Percentiles rank a stretch among this genome's conserved stretches.
Conservation (phyloP, 2,113 vertebrate species). For the Semicossyphus pulcher region DNA sequence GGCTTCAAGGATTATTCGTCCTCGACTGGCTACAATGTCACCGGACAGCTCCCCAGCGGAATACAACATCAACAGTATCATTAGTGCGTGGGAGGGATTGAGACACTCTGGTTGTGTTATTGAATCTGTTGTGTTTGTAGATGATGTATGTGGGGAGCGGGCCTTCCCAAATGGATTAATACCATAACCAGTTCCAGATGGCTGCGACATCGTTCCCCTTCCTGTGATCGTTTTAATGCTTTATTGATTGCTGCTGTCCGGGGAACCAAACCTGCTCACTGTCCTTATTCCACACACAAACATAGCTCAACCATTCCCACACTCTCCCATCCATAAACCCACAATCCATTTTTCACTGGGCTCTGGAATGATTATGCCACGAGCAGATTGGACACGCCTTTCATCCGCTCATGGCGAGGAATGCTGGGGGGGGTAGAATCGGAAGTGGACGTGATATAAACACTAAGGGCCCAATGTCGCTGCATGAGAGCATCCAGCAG, state of each 20-base stretch:
- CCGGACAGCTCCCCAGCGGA: conserved; percentile 26
- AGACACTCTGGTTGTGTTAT: conserved; percentile 38
- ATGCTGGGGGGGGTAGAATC: background rate
- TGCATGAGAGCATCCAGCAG: too few species aligned
- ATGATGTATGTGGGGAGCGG: conserved; percentile 58
- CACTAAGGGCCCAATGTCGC: background rate
- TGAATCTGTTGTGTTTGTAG: conserved; percentile 56
- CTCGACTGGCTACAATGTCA: conserved; percentile 5
- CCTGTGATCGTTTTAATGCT: conserved; percentile 77
- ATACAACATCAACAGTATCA: conserved; percentile 49
- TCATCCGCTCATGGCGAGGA: conserved; percentile 35
- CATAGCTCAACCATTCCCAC: conserved; percentile 21
- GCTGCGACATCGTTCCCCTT: conserved; percentile 73
- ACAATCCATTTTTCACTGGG: conserved; percentile 73
- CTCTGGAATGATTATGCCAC: conserved; percentile 51
- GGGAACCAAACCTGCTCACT: conserved; percentile 58
- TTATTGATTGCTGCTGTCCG: conserved; percentile 79
- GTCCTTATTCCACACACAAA: conserved; percentile 40
- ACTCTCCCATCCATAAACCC: conserved; percentile 37
- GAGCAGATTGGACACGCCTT: conserved; percentile 66
- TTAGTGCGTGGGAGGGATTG: conserved; percentile 34
- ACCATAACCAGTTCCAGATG: conserved; percentile 75
- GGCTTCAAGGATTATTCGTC: background rate
- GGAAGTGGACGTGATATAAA: conserved; percentile 36
- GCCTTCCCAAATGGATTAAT: conserved; percentile 75